Percentiles rank a stretch among this genome's conserved stretches.
Conservation (phyloP, 2,113 vertebrate genomes). For the Nothoprocta pentlandii region DNA sequence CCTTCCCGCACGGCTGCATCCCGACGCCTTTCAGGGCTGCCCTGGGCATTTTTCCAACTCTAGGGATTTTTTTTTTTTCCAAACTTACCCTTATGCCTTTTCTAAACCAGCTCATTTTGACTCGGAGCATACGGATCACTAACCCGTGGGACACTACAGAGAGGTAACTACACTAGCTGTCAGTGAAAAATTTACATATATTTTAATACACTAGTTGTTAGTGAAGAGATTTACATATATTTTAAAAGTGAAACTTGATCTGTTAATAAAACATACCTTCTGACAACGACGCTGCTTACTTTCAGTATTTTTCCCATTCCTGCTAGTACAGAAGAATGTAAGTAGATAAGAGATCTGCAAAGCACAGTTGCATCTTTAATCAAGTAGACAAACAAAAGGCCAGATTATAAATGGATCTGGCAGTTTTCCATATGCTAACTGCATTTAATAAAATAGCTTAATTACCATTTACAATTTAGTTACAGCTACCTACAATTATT, state of each 20-base stretch:
- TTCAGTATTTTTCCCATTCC: conserved; percentile 43
- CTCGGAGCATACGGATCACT: background rate
- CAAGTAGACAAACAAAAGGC: background rate
- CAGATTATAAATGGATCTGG: rapidly evolving
- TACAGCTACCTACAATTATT: background rate
- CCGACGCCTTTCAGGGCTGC: rapidly evolving
- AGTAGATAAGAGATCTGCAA: background rate
- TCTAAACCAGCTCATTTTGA: background rate
- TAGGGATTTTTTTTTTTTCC: background rate
- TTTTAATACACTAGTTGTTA: conserved; percentile 1
- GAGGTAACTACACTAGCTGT: background rate
- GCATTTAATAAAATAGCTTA: background rate
- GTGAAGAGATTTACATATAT: conserved; percentile 35
- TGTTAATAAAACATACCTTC: conserved; percentile 49
- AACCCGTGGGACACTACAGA: background rate
- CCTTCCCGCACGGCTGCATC: background rate
- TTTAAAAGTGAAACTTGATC: conserved; percentile 40
- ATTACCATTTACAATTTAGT: background rate
- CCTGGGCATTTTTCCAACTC: background rate
- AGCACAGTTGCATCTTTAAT: background rate
- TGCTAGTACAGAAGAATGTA: rapidly evolving
- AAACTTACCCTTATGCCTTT: background rate
- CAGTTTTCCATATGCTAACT: background rate
- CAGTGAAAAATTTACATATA: conserved; percentile 36
- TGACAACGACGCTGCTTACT: conserved; percentile 39